phyloP scores from a whole-genome alignment of 2,797 vertebrate species.

The Petrocephalus sullivani region DNA sequence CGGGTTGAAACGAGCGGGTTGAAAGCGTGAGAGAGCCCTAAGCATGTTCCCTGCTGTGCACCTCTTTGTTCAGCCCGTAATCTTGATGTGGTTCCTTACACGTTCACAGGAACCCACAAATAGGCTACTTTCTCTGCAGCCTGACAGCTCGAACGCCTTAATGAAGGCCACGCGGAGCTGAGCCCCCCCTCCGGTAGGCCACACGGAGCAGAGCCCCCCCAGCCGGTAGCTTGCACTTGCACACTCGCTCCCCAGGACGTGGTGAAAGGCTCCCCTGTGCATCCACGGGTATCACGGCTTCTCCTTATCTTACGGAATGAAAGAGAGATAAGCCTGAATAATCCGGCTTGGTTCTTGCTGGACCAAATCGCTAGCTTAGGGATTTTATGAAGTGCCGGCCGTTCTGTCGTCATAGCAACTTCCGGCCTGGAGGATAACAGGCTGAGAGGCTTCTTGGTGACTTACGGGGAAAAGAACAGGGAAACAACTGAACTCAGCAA shows the following conservation, averaged over 20 bases:
- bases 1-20: neutral
- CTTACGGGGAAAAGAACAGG: slow-evolving; percentile 33
- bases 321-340: neutral
- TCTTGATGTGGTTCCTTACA: neutral
- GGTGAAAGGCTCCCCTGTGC: neutral
- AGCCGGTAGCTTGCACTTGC: too few relatives aligned
- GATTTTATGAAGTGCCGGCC: neutral
- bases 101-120: neutral
- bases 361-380: neutral
- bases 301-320: neutral
- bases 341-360: neutral
- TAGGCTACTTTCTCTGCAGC: neutral
- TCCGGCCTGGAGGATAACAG: slow-evolving; percentile 54
- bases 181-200: neutral
- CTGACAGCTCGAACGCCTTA: neutral
- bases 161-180: neutral
- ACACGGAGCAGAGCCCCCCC: too few relatives aligned
- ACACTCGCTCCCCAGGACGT: neutral
- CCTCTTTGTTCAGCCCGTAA: neutral
- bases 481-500: slow-evolving; percentile 46
- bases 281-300: neutral
- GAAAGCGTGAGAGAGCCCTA: neutral
- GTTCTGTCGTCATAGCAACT: slow-evolving; percentile 7
- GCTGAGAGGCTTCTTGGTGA: slow-evolving; percentile 24
- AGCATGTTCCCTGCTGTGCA: neutral